Percentiles rank a stretch among this genome's conserved stretches.
Conservation (phyloP, 2,888 invertebrate species). For the Theretra japonica region DNA sequence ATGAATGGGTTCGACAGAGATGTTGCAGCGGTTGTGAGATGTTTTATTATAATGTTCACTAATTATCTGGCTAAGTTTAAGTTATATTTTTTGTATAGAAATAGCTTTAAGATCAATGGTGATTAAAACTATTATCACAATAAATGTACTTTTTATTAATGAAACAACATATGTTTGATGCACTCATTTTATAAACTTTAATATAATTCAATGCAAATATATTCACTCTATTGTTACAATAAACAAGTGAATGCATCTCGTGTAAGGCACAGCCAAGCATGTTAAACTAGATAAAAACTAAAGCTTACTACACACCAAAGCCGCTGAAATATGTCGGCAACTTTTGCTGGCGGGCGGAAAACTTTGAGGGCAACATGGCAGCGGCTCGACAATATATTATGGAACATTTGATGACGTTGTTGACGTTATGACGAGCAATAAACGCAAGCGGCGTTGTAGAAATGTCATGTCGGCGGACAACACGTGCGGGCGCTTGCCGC, state of each 20-base stretch:
- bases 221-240: constrained; percentile 19
- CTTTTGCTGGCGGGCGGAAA: too few species aligned
- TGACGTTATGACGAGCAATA: too few species aligned
- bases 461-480: too few species aligned
- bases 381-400: too few species aligned
- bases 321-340: too few species aligned
- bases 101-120: constrained; percentile 77
- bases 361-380: too few species aligned
- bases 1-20: constrained; percentile 70
- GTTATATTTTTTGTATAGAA: constrained; percentile 84
- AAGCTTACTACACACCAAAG: too few species aligned
- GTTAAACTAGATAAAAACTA: constrained; percentile 31
- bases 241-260: not conserved
- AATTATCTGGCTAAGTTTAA: constrained; percentile 82
- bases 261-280: constrained; percentile 69
- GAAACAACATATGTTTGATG: constrained; percentile 15
- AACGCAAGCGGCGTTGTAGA: too few species aligned
- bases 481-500: too few species aligned
- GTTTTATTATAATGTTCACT: constrained; percentile 83
- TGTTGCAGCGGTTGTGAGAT: constrained; percentile 85
- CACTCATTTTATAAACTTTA: constrained; percentile 11
- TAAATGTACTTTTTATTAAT: constrained; percentile 43
- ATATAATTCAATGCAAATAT: not conserved
- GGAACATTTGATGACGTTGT: too few species aligned
- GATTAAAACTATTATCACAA: constrained; percentile 80